Evolutionary conservation across 2,888 invertebrate species (phyloP), one percentile per base, ranked within the genome.

Genomic region (Sceliomorpha sp.): DNA sequence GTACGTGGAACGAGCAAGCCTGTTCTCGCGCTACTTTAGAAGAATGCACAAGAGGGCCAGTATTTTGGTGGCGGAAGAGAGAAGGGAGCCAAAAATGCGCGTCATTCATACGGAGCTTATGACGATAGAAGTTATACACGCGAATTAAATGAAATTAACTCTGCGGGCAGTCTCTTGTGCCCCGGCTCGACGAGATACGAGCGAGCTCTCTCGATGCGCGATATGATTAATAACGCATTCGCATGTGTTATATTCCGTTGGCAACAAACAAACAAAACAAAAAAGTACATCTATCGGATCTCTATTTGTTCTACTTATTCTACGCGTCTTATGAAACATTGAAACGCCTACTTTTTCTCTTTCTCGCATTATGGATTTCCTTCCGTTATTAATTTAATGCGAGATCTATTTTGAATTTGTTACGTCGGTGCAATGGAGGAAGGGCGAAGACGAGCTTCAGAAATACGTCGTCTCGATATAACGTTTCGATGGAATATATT

Each of bases 131-230:
- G 60, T 72, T 72, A 72, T 62, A 72, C 76, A 76, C 76, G 77
- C 75, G 78, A 75, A 77, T 79, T 76, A 79, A 80, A 80, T 78
- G 80, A 77, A 80, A 79, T 80, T 80, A 78, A 80, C 78, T 76
- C 76, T 55, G 73, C 64, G 56, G 68, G 70, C 72, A 74, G 75
- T 75, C 77, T 64, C 50, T n/a, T n/a, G n/a, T n/a, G n/a, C 56
- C 27, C 47, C 40, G 17, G 39, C 40, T 47, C 66, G 55, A 58
- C 34, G 31, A 58, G 63, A 59, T 63, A 71, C 53, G 39, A 45
- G 26, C 14, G 9, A 48, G 40, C 53, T 20, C 60, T 26, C 34
- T 26, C 39, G 44, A 24, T 17, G 15, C 56, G 62, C 64, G 51
- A 64, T 55, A 74, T 78, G 78, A 78, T 78, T 76, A 77, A 79